phyloP scores from a whole-genome alignment of 2,113 vertebrate species.

The Marmota monax region DNA sequence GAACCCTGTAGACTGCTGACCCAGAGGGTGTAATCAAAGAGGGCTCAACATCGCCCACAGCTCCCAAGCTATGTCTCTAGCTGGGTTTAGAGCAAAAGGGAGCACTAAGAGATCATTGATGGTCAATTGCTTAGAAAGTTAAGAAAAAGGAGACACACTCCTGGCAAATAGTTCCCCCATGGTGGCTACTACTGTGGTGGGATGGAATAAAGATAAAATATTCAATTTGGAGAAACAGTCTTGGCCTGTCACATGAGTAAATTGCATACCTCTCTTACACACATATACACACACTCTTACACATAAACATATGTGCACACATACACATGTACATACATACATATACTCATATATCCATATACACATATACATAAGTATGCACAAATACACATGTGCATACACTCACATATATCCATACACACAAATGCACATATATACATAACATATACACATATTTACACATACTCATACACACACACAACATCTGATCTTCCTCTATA shows the following conservation, averaged over 20 bases:
- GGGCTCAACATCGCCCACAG: rapidly evolving
- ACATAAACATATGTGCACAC: neutral
- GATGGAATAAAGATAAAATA: neutral
- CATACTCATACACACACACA: neutral
- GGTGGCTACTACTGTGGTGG: neutral
- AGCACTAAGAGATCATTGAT: neutral
- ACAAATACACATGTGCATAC: too few relatives aligned
- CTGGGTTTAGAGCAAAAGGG: neutral
- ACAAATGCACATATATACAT: neutral
- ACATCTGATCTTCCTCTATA: neutral
- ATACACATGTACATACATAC: neutral
- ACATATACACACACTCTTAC: neutral
- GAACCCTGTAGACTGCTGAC: neutral
- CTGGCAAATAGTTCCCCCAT: neutral
- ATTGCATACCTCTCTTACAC: neutral
- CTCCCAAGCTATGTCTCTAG: neutral
- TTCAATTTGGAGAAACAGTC: neutral
- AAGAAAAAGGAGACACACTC: neutral
- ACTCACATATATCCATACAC: neutral
- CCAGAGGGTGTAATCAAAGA: neutral
- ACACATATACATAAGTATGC: neutral
- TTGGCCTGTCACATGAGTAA: neutral
- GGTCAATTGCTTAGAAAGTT: neutral
- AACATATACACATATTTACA: neutral
- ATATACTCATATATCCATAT: neutral